Base-by-base conservation (phyloP, 2,888 invertebrate species). In the Pycnomerus fuliginosus region DNA sequence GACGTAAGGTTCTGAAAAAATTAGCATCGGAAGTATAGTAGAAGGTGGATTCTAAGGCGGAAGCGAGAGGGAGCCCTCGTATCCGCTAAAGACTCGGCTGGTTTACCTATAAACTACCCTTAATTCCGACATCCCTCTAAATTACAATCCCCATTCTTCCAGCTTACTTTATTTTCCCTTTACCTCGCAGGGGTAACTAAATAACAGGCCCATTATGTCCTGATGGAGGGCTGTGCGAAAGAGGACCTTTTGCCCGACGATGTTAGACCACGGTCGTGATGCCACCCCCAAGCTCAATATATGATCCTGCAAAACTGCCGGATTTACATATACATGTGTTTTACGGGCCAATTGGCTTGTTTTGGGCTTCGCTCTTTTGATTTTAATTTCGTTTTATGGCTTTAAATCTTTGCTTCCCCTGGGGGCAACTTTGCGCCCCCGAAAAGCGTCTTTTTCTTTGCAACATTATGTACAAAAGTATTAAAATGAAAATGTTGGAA, bases 121-220 rank as follows among this genome's bases (percentile, higher is more conserved):
- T 73, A 73, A 73, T 73, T 71, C 72, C 70, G 63, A 72, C 73
- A 73, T 73, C 72, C 73, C 72, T 73, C 73, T 73, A 72, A 73
- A 73, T 73, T 73, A 73, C 72, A 71, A 71, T 70, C 72, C 72
- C 71, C 69, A 72, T 73, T 73, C 72, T 73, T 73, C 68, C 68
- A 66, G 69, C 69, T 70, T 70, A 70, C 70, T 70, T 71, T 72
- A 70, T 72, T 71, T 69, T 69, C 68, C 67, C 69, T 68, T 65
- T 67, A 67, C 63, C 64, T 61, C 56, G 57, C 61, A 58, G 65
- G 69, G 67, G 68, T 68, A 68, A 67, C 71, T 72, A 73, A 73
- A 73, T 73, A 73, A 73, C 72, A 69, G 67, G 69, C 70, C 71
- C 70, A 72, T 72, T 72, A 73, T 69, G 65, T 59, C 62, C 63